These are phyloP conservation scores for Abrostola triplasia DNA, from an alignment of 2,888 invertebrate species.

Conservation along the genomic window DNA sequence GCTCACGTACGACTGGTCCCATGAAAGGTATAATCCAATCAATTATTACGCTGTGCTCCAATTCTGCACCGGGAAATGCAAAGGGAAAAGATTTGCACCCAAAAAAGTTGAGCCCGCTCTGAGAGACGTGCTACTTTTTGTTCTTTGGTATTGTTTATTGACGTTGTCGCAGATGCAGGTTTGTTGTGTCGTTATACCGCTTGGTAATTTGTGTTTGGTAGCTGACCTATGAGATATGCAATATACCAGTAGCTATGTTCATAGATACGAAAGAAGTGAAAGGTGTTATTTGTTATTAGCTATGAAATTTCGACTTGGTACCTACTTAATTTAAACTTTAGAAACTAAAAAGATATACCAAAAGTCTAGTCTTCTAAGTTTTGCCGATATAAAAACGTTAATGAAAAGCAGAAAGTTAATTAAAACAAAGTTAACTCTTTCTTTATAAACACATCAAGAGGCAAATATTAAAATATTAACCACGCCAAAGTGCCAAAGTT, in stretches of 20 bases:
- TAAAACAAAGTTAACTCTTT: conserved; percentile 14
- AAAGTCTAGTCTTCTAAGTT: not conserved
- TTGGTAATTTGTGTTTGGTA: not conserved
- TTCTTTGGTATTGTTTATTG: conserved; percentile 17
- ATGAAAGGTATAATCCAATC: conserved; percentile 85
- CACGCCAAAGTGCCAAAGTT: conserved; percentile 38
- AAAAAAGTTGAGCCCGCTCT: conserved; percentile 42
- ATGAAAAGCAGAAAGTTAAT: not conserved
- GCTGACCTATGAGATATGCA: too few species aligned
- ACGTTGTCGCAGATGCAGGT: conserved; percentile 29
- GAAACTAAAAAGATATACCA: too few species aligned
- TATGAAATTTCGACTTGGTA: too few species aligned
- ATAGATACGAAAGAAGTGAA: too few species aligned
- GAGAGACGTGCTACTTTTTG: conserved; percentile 25
- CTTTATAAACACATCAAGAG: conserved; percentile 8
- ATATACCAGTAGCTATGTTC: too few species aligned
- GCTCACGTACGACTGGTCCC: conserved; percentile 76
- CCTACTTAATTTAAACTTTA: too few species aligned
- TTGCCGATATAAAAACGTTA: not conserved
- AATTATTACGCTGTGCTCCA: conserved; percentile 82
- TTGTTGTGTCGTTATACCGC: conserved; percentile 26
- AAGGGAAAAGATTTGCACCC: conserved; percentile 72
- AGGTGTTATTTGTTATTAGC: too few species aligned
- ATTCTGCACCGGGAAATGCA: conserved; percentile 75
- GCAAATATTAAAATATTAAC: conserved; percentile 32